Conservation (phyloP, 2,113 vertebrate genomes). For the Planiliza haematocheilus region DNA sequence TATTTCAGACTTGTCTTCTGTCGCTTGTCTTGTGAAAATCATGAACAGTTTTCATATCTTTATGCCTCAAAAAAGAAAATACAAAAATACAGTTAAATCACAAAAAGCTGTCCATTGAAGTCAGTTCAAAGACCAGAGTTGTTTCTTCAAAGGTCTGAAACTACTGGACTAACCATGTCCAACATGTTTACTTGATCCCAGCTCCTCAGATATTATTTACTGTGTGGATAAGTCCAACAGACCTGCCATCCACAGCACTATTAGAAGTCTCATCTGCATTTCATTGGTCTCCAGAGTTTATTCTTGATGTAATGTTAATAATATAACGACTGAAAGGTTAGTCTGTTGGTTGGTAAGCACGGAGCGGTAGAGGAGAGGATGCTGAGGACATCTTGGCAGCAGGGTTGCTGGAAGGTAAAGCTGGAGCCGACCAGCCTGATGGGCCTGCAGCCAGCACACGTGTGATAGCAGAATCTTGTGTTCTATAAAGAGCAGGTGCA, state of each 20-base stretch:
- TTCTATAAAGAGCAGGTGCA: slow-evolving; percentile 67
- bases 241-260: too few relatives aligned
- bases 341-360: slow-evolving; percentile 15
- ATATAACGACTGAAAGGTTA: neutral
- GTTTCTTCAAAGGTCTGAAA: neutral
- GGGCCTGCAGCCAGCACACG: slow-evolving; percentile 64
- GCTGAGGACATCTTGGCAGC: slow-evolving; percentile 61
- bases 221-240: too few relatives aligned
- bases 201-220: neutral
- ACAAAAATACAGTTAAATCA: too few relatives aligned
- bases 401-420: slow-evolving; percentile 56
- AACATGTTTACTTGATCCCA: neutral
- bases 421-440: slow-evolving; percentile 59
- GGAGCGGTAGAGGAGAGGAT: slow-evolving; percentile 46
- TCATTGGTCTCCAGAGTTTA: neutral
- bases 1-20: neutral
- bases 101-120: neutral
- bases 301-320: neutral
- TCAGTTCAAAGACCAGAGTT: neutral
- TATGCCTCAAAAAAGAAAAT: neutral
- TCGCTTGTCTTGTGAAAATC: neutral
- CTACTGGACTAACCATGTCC: neutral
- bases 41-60: neutral
- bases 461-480: slow-evolving; percentile 65
- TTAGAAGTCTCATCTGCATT: too few relatives aligned